Conservation (phyloP, 64 coral and sea anemone genomes). For the Montipora foliosa region DNA sequence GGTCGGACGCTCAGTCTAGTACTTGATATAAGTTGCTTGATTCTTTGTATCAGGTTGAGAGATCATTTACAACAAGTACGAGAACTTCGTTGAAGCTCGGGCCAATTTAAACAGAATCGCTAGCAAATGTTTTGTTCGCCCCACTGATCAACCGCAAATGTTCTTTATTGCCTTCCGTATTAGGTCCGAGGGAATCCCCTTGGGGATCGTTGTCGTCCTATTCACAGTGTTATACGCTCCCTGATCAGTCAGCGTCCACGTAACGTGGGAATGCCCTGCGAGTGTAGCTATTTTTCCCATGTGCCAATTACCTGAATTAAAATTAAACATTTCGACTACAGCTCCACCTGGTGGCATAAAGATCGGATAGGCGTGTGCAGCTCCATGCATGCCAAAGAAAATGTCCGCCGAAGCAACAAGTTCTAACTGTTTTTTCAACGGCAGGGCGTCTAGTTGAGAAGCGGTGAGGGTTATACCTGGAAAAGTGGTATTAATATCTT, state of each 20-base stretch:
- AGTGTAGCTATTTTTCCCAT: constrained; percentile 24
- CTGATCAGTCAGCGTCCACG: neutral
- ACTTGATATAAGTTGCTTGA: too few relatives aligned
- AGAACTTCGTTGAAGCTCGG: too few relatives aligned
- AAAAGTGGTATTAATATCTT: neutral
- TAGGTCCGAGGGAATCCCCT: neutral
- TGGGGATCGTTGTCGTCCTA: constrained; percentile 1
- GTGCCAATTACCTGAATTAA: constrained; percentile 11
- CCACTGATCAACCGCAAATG: neutral
- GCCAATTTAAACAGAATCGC: too few relatives aligned
- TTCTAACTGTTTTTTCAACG: constrained; percentile 10
- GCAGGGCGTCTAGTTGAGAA: neutral
- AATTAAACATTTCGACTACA: constrained; percentile 28
- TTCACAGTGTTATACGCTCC: neutral
- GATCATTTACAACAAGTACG: too few relatives aligned
- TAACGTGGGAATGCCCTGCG: constrained; percentile 17
- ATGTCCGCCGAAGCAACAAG: constrained; percentile 22
- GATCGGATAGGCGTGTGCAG: constrained; percentile 21
- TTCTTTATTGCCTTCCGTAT: neutral
- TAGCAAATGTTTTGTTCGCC: neutral
- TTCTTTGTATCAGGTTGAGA: too few relatives aligned
- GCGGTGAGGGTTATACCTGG: neutral
- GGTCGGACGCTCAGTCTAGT: too few relatives aligned
- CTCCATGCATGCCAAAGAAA: constrained; percentile 39
- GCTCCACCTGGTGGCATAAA: constrained; percentile 25